Evolutionary conservation across 2,888 invertebrate species (phyloP).

Genomic region (Himalopsyche tibetana): DNA sequence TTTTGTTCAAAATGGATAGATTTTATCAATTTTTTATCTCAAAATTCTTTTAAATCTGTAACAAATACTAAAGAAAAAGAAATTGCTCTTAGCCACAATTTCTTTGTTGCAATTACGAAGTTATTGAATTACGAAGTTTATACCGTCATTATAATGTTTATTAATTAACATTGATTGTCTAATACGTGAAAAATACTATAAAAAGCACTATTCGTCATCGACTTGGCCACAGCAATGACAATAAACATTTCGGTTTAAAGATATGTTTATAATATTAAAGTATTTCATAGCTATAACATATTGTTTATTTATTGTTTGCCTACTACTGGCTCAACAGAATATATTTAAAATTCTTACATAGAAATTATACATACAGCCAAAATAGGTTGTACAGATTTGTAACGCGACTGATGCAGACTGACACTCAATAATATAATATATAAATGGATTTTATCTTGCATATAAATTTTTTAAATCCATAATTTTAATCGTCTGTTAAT

Average conservation of each 20-base stretch:
- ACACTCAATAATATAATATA: neutral
- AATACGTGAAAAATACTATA: too few relatives aligned
- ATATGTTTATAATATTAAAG: neutral
- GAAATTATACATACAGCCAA: neutral
- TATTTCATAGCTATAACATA: neutral
- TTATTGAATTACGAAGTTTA: too few relatives aligned
- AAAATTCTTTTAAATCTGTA: too few relatives aligned
- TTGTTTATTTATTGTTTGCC: neutral
- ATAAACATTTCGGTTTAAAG: neutral
- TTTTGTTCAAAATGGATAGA: too few relatives aligned
- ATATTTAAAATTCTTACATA: neutral
- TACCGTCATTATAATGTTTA: too few relatives aligned
- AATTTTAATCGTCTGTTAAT: neutral
- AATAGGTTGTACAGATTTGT: conserved; percentile 1
- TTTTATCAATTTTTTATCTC: too few relatives aligned
- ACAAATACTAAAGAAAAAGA: too few relatives aligned
- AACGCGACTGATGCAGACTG: neutral
- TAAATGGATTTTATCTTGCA: conserved; percentile 7
- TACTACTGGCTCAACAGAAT: neutral
- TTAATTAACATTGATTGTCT: too few relatives aligned
- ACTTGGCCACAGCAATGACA: neutral
- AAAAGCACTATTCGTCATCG: too few relatives aligned
- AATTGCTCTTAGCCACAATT: too few relatives aligned
- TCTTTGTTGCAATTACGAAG: too few relatives aligned
- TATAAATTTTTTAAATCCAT: neutral